Percentiles rank a stretch among this genome's conserved stretches.
Evolutionary conservation across 2,797 vertebrate species (phyloP).

Genomic region (Enteromius paludinosus): DNA sequence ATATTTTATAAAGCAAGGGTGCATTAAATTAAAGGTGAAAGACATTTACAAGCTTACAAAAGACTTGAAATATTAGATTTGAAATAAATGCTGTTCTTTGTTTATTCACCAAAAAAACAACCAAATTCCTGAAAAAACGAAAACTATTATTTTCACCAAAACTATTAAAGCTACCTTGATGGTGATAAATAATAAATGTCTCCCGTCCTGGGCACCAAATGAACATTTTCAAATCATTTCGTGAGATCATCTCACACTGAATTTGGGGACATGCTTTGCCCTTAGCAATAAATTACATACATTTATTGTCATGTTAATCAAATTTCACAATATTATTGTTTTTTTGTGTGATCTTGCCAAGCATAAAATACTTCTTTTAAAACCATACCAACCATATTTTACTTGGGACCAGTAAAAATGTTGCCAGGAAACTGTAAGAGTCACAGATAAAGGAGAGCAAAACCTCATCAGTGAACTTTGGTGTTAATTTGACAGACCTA

Average conservation of each 20-base stretch:
- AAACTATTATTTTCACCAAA: background rate
- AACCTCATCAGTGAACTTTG: background rate
- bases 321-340: background rate
- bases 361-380: background rate
- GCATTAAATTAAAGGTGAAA: background rate
- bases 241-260: background rate
- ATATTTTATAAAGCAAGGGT: background rate
- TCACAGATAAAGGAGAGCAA: background rate
- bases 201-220: background rate
- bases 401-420: background rate
- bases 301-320: background rate
- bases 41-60: background rate
- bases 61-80: background rate
- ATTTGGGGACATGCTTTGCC: background rate
- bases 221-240: background rate
- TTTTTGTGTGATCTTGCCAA: background rate
- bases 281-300: background rate
- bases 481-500: constrained; percentile 12
- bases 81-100: background rate
- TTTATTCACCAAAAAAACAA: background rate
- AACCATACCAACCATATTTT: too few species aligned
- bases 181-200: background rate
- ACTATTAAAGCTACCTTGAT: background rate
- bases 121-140: background rate
- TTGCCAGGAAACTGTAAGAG: background rate